Conservation (phyloP, 2,888 invertebrate species). For the Mythimna loreyi region DNA sequence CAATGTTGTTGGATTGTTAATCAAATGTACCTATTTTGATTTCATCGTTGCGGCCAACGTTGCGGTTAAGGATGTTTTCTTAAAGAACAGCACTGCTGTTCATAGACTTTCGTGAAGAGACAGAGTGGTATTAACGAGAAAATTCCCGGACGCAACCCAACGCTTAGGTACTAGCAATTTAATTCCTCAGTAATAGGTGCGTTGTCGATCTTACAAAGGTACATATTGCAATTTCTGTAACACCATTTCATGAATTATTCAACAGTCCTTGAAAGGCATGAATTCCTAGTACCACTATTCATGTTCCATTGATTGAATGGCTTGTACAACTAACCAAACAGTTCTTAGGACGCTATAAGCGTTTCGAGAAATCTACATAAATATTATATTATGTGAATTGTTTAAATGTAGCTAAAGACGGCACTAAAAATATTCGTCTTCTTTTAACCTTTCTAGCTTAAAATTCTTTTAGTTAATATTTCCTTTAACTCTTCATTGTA, state of each 20-base stretch:
- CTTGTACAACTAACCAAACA: constrained; percentile 26
- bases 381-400: constrained; percentile 3
- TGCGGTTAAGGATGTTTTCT: no score
- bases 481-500: no score
- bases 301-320: constrained; percentile 28
- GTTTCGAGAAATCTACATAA: constrained; percentile 19
- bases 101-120: no score
- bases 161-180: not conserved
- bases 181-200: not conserved
- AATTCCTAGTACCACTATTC: constrained; percentile 43
- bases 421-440: not conserved
- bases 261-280: constrained; percentile 40
- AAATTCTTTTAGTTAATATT: not conserved
- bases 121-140: no score
- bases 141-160: no score
- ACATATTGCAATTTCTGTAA: constrained; percentile 35
- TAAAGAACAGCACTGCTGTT: no score
- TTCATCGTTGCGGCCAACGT: no score
- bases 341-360: constrained; percentile 11
- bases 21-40: no score
- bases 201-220: constrained; percentile 6
- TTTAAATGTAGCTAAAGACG: not conserved
- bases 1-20: no score
- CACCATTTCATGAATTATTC: constrained; percentile 42
- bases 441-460: no score